These are phyloP conservation scores for Lepidonotus clava DNA, from an alignment of 2,888 invertebrate genomes.

Conservation along the genomic window DNA sequence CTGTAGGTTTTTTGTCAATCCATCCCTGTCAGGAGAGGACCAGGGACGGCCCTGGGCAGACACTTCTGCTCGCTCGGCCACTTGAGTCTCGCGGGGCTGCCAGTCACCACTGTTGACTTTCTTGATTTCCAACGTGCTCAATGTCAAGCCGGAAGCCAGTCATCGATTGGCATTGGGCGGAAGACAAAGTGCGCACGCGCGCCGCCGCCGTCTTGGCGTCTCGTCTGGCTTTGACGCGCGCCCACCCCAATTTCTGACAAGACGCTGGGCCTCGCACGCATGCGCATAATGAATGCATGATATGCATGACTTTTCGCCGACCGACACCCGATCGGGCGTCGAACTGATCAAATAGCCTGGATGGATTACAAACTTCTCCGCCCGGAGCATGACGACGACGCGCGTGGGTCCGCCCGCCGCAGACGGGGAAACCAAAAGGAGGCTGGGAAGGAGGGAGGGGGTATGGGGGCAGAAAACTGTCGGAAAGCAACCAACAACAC, in stretches of 20 bases:
- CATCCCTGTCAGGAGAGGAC: too few species aligned
- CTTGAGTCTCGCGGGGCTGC: background rate
- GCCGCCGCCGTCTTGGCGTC: background rate
- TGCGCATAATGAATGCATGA: conserved; percentile 8
- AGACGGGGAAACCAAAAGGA: too few species aligned
- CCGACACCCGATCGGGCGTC: conserved; percentile 12
- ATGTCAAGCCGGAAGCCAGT: conserved; percentile 14
- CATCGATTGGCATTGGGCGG: conserved; percentile 14
- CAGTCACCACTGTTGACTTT: background rate
- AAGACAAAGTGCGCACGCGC: conserved; percentile 15
- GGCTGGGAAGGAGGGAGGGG: background rate
- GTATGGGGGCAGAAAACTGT: background rate
- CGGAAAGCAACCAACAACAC: background rate
- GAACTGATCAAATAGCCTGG: conserved; percentile 12
- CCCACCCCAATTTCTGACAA: background rate
- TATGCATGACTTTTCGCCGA: conserved; percentile 22
- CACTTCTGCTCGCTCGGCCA: background rate
- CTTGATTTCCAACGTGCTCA: conserved; percentile 10
- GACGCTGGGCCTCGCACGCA: background rate
- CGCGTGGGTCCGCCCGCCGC: background rate
- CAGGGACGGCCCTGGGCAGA: background rate
- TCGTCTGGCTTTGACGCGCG: background rate
- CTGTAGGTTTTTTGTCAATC: background rate
- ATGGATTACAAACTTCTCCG: conserved; percentile 24
- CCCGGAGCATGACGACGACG: background rate